phyloP scores from a whole-genome alignment of 1,140 invertebrate genomes.

The Drosophila serrata region DNA sequence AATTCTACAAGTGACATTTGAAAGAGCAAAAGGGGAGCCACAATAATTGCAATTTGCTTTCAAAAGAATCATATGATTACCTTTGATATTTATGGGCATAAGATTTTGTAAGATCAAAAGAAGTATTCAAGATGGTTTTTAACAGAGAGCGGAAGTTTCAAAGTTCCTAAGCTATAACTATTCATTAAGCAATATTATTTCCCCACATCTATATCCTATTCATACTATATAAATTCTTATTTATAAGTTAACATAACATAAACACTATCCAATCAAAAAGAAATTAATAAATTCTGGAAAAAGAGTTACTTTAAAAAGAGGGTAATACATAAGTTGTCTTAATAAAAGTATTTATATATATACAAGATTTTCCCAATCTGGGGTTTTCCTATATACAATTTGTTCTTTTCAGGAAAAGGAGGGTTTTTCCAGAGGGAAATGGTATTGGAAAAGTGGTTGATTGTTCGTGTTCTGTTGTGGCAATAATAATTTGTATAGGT shows the following conservation, averaged over 20 bases:
- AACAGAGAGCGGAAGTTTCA: background rate
- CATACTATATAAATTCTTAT: background rate
- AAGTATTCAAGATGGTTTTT: background rate
- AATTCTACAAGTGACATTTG: conserved; percentile 44
- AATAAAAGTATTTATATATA: conserved; percentile 9
- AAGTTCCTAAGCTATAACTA: no score
- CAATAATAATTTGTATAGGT: conserved; percentile 54
- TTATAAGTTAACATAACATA: background rate
- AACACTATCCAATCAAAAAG: background rate
- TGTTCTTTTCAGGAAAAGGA: no score
- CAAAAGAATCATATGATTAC: conserved; percentile 2
- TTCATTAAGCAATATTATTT: no score
- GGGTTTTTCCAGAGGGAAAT: background rate
- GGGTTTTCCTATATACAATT: conserved; percentile 14
- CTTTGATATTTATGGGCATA: conserved; percentile 3
- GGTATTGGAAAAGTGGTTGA: background rate
- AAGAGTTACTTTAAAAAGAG: conserved; percentile 4
- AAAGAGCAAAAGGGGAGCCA: conserved; percentile 10
- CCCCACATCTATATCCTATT: background rate
- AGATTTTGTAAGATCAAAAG: background rate
- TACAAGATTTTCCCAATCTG: conserved; percentile 14
- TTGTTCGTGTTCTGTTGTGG: conserved; percentile 42
- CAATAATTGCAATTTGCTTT: conserved; percentile 13
- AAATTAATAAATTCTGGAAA: background rate
- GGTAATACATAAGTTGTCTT: background rate